Conservation (phyloP, 2,113 vertebrate genomes). For the Heliornis fulica region DNA sequence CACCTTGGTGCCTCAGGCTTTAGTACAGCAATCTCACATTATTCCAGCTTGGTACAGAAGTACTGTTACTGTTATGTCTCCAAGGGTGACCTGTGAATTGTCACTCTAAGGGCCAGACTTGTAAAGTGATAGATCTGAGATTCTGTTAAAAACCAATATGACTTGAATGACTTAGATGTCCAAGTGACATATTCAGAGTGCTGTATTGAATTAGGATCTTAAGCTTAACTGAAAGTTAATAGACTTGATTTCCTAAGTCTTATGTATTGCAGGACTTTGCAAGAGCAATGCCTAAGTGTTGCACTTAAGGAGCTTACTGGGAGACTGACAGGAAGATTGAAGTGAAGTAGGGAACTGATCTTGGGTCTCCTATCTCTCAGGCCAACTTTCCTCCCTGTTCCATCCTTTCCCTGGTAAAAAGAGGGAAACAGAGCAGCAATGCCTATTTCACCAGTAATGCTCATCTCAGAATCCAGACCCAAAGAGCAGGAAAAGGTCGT, state of each 20-base stretch:
- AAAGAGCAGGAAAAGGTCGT: constrained; percentile 51
- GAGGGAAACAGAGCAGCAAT: neutral
- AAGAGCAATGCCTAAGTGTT: neutral
- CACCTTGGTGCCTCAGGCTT: neutral
- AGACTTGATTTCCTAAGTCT: neutral
- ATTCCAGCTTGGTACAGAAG: neutral
- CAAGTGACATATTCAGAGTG: neutral
- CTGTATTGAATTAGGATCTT: neutral
- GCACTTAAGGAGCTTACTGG: neutral
- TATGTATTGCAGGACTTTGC: neutral
- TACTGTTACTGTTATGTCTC: neutral
- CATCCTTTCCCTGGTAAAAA: neutral
- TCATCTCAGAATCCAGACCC: constrained; percentile 43
- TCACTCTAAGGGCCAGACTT: neutral
- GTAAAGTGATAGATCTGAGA: neutral
- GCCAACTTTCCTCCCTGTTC: neutral
- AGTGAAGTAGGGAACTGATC: neutral
- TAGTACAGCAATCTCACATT: neutral
- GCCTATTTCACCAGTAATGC: constrained; percentile 20
- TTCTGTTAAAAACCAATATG: neutral
- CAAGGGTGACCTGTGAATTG: neutral
- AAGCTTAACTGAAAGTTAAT: neutral
- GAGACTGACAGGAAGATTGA: neutral
- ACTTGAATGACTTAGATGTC: neutral
- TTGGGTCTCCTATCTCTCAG: neutral